These are phyloP conservation scores for Eospalax fontanierii DNA, from an alignment of 2,797 vertebrate species.

Conservation along the genomic window DNA sequence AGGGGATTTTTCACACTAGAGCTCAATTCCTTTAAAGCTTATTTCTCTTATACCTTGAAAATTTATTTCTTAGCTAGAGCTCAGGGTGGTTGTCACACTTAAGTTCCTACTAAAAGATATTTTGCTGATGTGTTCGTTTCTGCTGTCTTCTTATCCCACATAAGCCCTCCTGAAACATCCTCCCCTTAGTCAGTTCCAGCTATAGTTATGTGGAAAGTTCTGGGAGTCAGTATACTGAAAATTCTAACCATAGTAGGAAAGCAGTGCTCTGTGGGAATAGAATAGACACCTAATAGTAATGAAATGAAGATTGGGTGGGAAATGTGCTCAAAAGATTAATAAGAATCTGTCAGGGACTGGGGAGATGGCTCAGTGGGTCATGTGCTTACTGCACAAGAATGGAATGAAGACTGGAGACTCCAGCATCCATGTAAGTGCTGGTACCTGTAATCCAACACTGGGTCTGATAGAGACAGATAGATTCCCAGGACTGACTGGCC, in stretches of 20 bases:
- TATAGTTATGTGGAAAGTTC: constrained; percentile 40
- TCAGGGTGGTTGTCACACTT: constrained; percentile 43
- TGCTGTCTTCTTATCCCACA: neutral
- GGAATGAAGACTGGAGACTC: neutral
- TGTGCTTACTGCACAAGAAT: neutral
- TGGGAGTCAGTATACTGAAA: neutral
- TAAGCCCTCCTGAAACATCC: neutral
- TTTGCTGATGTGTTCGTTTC: neutral
- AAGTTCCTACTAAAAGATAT: constrained; percentile 56
- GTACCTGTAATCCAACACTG: neutral
- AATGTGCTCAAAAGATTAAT: neutral
- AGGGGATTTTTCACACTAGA: constrained; percentile 69
- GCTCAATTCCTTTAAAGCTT: constrained; percentile 60
- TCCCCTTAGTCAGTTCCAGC: neutral
- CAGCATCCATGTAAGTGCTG: neutral
- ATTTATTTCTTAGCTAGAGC: constrained; percentile 71
- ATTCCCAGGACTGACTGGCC: neutral
- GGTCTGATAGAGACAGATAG: neutral
- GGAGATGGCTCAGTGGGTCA: neutral
- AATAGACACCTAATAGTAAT: neutral
- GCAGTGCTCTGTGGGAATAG: neutral
- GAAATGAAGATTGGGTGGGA: neutral
- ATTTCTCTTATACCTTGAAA: constrained; percentile 52
- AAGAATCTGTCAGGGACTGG: neutral
- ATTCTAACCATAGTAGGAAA: neutral